Percentiles rank a stretch among this genome's conserved stretches.
Evolutionary conservation across 2,113 vertebrate genomes (phyloP).

Genomic region (Notechis scutatus): DNA sequence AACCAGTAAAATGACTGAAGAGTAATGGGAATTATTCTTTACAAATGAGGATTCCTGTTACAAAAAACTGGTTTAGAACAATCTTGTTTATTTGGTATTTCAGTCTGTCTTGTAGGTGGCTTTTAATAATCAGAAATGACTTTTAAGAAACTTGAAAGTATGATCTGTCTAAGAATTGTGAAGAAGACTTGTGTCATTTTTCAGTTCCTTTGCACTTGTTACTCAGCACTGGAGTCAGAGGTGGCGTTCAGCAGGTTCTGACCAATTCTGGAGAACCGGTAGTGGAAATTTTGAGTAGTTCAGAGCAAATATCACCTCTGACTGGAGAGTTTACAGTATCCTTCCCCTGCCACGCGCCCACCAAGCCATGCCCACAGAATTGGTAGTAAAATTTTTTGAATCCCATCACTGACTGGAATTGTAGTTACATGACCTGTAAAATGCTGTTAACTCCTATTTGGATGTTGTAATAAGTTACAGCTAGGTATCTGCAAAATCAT

Average conservation of each 20-base stretch:
- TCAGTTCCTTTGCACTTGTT: neutral
- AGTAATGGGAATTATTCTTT: neutral
- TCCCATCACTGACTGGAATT: neutral
- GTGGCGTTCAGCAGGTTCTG: too few species aligned
- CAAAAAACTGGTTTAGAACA: neutral
- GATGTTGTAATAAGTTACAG: neutral
- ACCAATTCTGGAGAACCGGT: too few species aligned
- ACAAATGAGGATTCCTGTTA: neutral
- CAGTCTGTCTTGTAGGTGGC: neutral
- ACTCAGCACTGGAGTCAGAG: neutral
- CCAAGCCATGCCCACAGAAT: too few species aligned
- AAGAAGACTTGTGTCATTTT: neutral
- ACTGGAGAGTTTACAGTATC: too few species aligned
- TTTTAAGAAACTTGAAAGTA: neutral
- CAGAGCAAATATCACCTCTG: too few species aligned
- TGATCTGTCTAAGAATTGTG: neutral
- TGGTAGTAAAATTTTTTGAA: too few species aligned
- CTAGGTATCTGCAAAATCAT: neutral
- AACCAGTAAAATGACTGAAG: neutral
- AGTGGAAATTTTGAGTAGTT: too few species aligned
- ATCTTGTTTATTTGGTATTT: neutral
- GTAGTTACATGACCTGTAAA: neutral
- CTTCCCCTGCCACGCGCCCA: too few species aligned
- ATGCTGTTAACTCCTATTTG: neutral
- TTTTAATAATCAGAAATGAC: neutral